Conservation (phyloP, 2,888 invertebrate species). For the Metallyticus violacea region DNA sequence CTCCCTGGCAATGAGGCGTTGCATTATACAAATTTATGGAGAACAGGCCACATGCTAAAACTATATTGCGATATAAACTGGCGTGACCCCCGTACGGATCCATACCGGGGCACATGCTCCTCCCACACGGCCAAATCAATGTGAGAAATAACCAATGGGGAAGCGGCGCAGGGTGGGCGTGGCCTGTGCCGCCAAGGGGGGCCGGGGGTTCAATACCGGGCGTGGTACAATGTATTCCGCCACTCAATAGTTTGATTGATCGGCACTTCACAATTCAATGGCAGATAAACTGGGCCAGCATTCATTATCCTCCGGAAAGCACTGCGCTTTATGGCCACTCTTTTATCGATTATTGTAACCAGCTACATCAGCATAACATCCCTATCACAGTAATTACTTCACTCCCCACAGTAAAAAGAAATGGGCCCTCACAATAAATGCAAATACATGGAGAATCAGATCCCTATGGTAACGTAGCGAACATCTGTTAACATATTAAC, state of each 20-base stretch:
- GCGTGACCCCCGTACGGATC: conserved; percentile 7
- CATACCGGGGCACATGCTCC: conserved; percentile 16
- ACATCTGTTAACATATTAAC: neutral
- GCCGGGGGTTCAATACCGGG: conserved; percentile 27
- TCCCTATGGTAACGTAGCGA: neutral
- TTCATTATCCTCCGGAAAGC: neutral
- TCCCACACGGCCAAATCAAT: conserved; percentile 21
- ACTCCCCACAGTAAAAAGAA: neutral
- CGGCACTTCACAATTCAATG: neutral
- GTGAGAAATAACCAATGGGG: conserved; percentile 19
- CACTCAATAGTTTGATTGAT: neutral
- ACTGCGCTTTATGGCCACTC: neutral
- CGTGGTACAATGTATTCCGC: neutral
- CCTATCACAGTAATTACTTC: neutral
- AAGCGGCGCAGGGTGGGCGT: conserved; percentile 19
- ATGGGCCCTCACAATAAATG: too few species aligned
- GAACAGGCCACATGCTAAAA: neutral
- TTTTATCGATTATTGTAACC: neutral
- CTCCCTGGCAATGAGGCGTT: too few species aligned
- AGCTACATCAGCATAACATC: neutral
- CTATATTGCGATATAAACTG: neutral
- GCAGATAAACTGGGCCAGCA: neutral
- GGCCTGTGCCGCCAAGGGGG: neutral
- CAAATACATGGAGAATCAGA: too few species aligned
- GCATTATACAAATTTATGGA: too few species aligned